A percentile compares a stretch with the other conserved stretches of the same genome.
Evolutionary conservation across 2,888 invertebrate species (phyloP).

Genomic region (Caenorhabditis sulstoni): DNA sequence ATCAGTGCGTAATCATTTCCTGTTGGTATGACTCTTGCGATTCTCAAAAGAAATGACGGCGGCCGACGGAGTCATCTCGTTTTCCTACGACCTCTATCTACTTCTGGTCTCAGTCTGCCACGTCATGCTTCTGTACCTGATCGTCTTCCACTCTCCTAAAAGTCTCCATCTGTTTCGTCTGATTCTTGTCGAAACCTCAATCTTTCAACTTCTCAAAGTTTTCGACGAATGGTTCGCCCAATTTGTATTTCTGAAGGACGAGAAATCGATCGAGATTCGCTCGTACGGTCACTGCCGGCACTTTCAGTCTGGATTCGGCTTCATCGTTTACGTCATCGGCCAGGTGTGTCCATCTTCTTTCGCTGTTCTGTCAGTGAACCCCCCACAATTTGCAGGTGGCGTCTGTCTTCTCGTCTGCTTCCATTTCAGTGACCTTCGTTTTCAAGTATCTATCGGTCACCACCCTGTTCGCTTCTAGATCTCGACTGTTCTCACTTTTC

Average conservation of each 20-base stretch:
- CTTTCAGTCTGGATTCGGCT: neutral
- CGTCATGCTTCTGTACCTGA: neutral
- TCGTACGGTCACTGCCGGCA: neutral
- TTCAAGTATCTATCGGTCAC: neutral
- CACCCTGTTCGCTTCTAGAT: neutral
- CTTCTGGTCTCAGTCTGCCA: neutral
- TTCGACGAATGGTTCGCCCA: neutral
- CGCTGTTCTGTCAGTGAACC: no score
- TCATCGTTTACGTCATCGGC: no score
- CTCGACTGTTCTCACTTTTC: neutral
- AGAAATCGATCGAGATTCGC: neutral
- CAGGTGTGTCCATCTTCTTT: no score
- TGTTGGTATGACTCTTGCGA: no score
- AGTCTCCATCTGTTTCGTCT: neutral
- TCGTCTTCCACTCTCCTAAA: slow-evolving; percentile 2
- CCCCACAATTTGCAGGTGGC: neutral
- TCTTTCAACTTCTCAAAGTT: neutral
- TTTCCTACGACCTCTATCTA: neutral
- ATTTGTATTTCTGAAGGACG: neutral
- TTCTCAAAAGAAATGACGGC: no score
- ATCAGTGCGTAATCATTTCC: no score
- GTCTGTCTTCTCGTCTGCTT: neutral
- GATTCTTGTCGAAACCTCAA: neutral
- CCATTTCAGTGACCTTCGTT: neutral
- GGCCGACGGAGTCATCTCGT: neutral